These are phyloP conservation scores for Mustela nigripes DNA, from an alignment of 2,113 vertebrate genomes.

Conservation along the genomic window DNA sequence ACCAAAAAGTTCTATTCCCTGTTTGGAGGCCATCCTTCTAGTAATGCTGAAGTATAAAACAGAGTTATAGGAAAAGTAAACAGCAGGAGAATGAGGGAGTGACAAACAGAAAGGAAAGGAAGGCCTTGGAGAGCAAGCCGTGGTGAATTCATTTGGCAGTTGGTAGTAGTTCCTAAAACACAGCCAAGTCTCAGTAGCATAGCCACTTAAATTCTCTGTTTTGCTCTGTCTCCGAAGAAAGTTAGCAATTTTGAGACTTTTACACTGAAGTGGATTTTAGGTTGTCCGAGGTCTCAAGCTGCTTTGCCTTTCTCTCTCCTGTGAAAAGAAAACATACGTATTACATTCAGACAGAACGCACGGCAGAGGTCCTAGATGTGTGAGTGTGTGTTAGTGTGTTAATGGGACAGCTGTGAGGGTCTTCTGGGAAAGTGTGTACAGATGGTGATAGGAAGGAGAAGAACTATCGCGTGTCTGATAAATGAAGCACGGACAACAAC, in stretches of 20 bases:
- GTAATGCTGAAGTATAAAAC: conserved; percentile 22
- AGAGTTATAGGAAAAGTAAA: conserved; percentile 50
- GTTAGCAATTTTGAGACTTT: conserved; percentile 17
- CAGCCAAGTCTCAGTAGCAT: neutral
- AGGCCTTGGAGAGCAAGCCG: conserved; percentile 13
- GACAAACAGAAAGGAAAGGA: conserved; percentile 36
- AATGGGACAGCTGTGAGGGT: conserved; percentile 90
- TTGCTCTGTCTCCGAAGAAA: conserved; percentile 11
- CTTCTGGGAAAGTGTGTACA: conserved; percentile 91
- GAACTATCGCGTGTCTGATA: conserved; percentile 85
- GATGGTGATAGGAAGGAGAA: conserved; percentile 87
- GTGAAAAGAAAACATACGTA: neutral
- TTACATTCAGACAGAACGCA: neutral
- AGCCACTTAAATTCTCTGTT: neutral
- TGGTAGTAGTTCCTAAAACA: neutral
- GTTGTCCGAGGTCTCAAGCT: neutral
- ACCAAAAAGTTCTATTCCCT: neutral
- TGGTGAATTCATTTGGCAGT: conserved; percentile 30
- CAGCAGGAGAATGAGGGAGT: conserved; percentile 17
- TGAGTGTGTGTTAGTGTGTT: conserved; percentile 81
- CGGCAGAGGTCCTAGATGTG: conserved; percentile 79
- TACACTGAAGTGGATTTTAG: neutral
- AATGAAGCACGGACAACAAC: conserved; percentile 82
- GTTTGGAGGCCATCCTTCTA: conserved; percentile 28
- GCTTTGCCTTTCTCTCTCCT: neutral